These are phyloP conservation scores for Euzophera pinguis DNA, from an alignment of 2,888 invertebrate species.

Conservation along the genomic window DNA sequence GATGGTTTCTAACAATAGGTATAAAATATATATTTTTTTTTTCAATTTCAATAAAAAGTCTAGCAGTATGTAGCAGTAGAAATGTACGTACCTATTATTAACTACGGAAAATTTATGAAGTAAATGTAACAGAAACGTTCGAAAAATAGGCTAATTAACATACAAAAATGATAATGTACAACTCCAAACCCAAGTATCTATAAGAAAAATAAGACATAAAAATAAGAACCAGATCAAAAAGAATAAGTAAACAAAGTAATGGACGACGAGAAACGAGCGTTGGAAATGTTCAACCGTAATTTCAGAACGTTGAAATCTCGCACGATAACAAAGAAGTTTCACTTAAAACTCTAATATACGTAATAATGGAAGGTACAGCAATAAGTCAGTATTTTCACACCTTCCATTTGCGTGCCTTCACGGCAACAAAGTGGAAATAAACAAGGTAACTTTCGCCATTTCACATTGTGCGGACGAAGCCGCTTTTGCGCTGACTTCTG, in stretches of 20 bases:
- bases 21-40: too few relatives aligned
- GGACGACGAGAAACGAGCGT: not conserved
- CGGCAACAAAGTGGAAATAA: constrained; percentile 58
- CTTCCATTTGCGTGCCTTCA: constrained; percentile 50
- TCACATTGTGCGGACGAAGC: constrained; percentile 41
- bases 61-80: too few relatives aligned
- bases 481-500: constrained; percentile 44
- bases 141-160: too few relatives aligned
- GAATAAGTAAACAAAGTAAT: constrained; percentile 3
- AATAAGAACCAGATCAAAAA: not conserved
- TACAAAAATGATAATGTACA: too few relatives aligned
- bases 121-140: too few relatives aligned
- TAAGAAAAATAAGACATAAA: not conserved
- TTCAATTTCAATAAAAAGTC: too few relatives aligned
- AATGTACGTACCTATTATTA: too few relatives aligned
- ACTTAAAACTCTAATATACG: constrained; percentile 18
- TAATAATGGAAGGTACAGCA: constrained; percentile 25
- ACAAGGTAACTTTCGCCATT: constrained; percentile 68
- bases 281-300: not conserved
- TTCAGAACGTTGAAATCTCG: not conserved
- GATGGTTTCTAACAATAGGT: too few relatives aligned
- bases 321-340: constrained; percentile 16
- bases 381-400: constrained; percentile 53
- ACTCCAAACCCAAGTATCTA: too few relatives aligned
- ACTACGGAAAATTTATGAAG: too few relatives aligned